Percentiles rank a stretch among this genome's conserved stretches.
phyloP scores from a whole-genome alignment of 2,888 invertebrate genomes.

The Tigriopus californicus region DNA sequence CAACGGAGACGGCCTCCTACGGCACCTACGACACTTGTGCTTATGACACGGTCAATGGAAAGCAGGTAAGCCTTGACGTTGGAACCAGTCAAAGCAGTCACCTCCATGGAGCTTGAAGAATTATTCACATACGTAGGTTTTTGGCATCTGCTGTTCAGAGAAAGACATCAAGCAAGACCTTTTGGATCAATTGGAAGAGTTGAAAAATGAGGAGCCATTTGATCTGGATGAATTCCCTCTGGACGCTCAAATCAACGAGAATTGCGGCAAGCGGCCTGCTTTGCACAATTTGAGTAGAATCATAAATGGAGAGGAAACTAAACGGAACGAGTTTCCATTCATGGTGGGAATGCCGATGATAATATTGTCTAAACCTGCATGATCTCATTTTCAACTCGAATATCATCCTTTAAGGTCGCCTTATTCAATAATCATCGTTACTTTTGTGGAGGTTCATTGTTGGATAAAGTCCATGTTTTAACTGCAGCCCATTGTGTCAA shows the following conservation, averaged over 20 bases:
- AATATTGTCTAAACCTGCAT: background rate
- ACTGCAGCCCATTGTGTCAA: conserved; percentile 77
- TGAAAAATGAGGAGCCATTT: background rate
- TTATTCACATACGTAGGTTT: conserved; percentile 43
- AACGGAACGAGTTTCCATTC: background rate
- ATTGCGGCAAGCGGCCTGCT: background rate
- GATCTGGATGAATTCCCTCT: too few species aligned
- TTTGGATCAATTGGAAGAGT: background rate
- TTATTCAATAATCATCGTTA: conserved; percentile 63
- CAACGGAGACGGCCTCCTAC: conserved; percentile 50
- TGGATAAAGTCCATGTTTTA: conserved; percentile 54
- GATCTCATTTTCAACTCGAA: background rate
- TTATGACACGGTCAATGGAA: conserved; percentile 41
- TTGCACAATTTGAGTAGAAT: background rate
- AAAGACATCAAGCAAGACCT: background rate
- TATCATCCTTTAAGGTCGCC: conserved; percentile 35
- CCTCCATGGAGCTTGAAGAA: too few species aligned
- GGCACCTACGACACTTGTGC: conserved; percentile 60
- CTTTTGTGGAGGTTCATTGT: conserved; percentile 70
- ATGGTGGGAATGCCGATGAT: too few species aligned
- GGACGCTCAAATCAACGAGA: background rate
- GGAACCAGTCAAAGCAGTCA: too few species aligned
- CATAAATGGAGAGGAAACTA: conserved; percentile 4
- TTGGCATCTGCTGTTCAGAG: conserved; percentile 53
- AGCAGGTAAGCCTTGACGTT: too few species aligned